Evolutionary conservation across 2,888 invertebrate species (phyloP), one percentile per base, ranked within the genome.

Genomic region (Polydrusus cervinus): DNA sequence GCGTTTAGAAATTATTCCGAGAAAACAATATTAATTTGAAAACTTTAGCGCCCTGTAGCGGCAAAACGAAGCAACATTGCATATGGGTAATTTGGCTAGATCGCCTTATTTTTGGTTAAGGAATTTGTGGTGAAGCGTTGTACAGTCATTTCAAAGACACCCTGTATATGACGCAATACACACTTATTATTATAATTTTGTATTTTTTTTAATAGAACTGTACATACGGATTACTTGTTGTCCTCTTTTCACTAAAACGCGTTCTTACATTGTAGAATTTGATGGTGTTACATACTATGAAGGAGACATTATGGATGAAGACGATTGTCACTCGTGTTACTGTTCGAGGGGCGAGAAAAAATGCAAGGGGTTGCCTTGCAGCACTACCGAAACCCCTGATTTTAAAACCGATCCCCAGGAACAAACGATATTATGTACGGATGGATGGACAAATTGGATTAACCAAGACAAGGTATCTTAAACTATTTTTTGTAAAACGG

Each of bases 401-500:
- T 71, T 73, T 38, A 77, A 79, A 10, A 82, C 84, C 0, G 71
- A 78, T 60, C 83, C 81, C 60, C 64, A 79, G 13, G 72, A 78
- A 38, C 74, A 78, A 34, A 49, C 40, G 16, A 20, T 75, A 20
- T 70, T 71, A 45, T 78, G 78, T 43, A 45, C 53, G 7, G 34
- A 65, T 0, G 96, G 96, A 0, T 96, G 96, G 95, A 93, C 93
- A 0, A 86, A 89, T 13, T 97, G 96, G 96, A 88, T 94, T 78
- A 95, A 93, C 86, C 89, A 90, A 61, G 89, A 91, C 74, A 83
- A 85, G 1, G 89, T 89, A 13, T 30, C 2, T 1, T 43, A 11
- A n/a, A n/a, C n/a, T n/a, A 43, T 43, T n/a, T 7, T 49, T 49
- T 5, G 9, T 16, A 49, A n/a, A 49, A 14, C n/a, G 16, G 49